Evolutionary conservation across 2,797 vertebrate genomes (phyloP).

Genomic region (Euphonia xanthogaster): DNA sequence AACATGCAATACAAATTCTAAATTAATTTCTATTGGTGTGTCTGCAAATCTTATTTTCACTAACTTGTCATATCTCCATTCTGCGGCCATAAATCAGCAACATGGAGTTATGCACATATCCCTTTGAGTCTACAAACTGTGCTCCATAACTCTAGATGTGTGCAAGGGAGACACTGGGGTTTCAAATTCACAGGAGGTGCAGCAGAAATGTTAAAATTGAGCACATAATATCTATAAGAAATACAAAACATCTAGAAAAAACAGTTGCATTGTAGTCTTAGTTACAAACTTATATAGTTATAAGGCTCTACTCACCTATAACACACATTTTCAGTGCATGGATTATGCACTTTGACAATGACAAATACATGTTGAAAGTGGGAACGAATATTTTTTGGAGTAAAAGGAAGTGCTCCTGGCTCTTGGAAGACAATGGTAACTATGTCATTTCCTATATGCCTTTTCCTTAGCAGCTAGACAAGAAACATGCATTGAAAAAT

Average conservation of each 20-base stretch:
- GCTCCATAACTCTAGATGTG: neutral
- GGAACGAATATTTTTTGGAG: slow-evolving; percentile 95
- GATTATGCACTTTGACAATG: slow-evolving; percentile 95
- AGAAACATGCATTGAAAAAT: slow-evolving; percentile 52
- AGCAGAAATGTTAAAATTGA: neutral
- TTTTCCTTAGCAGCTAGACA: slow-evolving; percentile 91
- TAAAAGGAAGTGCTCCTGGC: slow-evolving; percentile 95
- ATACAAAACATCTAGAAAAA: neutral
- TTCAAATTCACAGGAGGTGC: neutral
- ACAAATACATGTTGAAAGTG: slow-evolving; percentile 99
- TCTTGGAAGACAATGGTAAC: slow-evolving; percentile 99
- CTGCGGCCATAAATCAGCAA: neutral
- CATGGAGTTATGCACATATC: neutral
- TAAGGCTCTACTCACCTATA: slow-evolving; percentile 86
- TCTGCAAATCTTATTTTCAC: neutral
- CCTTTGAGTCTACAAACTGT: neutral
- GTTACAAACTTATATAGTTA: neutral
- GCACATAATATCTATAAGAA: neutral
- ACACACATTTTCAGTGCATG: slow-evolving; percentile 94
- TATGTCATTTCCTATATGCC: slow-evolving; percentile 98
- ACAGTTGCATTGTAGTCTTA: neutral
- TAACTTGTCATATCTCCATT: neutral
- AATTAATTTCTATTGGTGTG: neutral
- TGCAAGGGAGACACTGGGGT: neutral
- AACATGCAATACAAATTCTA: neutral